These are phyloP conservation scores for Empidonax alnorum DNA, from an alignment of 2,113 vertebrate species.

Conservation along the genomic window DNA sequence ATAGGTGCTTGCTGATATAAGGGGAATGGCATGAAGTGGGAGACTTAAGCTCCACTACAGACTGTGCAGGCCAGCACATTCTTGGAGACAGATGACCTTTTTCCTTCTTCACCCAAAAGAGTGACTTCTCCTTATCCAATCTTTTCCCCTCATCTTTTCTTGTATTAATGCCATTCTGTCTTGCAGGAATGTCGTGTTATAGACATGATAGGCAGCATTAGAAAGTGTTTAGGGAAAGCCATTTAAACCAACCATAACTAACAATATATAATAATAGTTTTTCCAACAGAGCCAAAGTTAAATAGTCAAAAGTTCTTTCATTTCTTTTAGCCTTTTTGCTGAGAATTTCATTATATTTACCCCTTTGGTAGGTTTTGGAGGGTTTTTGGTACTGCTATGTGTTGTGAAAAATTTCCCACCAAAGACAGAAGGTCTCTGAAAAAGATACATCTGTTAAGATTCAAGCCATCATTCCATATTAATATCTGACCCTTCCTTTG, in stretches of 20 bases:
- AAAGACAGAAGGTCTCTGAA: neutral
- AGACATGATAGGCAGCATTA: neutral
- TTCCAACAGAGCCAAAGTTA: neutral
- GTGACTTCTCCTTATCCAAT: neutral
- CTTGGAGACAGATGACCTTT: neutral
- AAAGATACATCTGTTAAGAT: neutral
- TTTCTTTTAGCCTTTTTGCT: neutral
- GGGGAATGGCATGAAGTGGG: neutral
- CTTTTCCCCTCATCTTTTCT: neutral
- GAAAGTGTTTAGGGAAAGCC: neutral
- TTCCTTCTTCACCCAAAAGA: neutral
- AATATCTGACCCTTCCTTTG: neutral
- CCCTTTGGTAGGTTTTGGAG: neutral
- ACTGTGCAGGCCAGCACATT: neutral
- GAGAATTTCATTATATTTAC: neutral
- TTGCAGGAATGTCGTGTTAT: neutral
- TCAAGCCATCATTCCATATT: neutral
- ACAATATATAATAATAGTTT: neutral
- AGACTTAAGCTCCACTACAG: neutral
- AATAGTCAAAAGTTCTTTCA: neutral
- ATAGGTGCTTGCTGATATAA: neutral
- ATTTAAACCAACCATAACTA: neutral
- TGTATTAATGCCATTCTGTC: neutral
- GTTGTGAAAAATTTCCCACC: neutral
- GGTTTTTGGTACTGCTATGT: accelerated